These are phyloP conservation scores for Cossypha niveicapilla DNA, from an alignment of 2,797 vertebrate genomes.

Conservation along the genomic window DNA sequence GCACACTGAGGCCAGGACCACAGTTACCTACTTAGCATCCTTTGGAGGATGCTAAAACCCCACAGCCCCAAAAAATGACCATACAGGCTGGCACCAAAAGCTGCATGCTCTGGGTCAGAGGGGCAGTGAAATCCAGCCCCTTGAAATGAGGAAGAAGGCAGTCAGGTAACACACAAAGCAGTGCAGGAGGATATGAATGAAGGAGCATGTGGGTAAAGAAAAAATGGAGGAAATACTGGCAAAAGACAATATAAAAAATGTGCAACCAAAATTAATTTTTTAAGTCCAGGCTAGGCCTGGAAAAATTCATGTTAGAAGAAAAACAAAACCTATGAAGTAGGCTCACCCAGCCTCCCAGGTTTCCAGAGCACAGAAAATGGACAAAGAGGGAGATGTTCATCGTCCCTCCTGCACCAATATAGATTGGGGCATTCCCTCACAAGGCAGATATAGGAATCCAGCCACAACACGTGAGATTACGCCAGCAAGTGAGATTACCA, in stretches of 20 bases:
- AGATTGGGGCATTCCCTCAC: rapidly evolving
- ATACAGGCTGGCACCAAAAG: not conserved
- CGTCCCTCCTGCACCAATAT: rapidly evolving
- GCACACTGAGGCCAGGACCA: rapidly evolving
- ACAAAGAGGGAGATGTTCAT: not conserved
- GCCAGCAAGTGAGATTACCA: not conserved
- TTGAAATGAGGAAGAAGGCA: not conserved
- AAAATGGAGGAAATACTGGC: rapidly evolving
- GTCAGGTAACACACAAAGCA: rapidly evolving
- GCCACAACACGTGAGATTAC: not conserved
- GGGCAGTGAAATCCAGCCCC: not conserved
- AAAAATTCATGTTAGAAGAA: not conserved
- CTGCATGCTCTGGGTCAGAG: not conserved
- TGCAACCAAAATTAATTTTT: not conserved
- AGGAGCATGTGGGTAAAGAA: not conserved
- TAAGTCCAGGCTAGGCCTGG: not conserved
- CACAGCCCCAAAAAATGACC: not conserved
- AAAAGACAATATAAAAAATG: not conserved
- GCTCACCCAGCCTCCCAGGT: not conserved
- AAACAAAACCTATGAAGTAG: not conserved
- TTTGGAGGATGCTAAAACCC: not conserved
- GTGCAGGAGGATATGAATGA: rapidly evolving
- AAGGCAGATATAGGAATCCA: not conserved
- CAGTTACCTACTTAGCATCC: not conserved
- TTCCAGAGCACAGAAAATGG: not conserved